These are phyloP conservation scores for Eptesicus fuscus DNA, from an alignment of 2,113 vertebrate species.

Conservation along the genomic window DNA sequence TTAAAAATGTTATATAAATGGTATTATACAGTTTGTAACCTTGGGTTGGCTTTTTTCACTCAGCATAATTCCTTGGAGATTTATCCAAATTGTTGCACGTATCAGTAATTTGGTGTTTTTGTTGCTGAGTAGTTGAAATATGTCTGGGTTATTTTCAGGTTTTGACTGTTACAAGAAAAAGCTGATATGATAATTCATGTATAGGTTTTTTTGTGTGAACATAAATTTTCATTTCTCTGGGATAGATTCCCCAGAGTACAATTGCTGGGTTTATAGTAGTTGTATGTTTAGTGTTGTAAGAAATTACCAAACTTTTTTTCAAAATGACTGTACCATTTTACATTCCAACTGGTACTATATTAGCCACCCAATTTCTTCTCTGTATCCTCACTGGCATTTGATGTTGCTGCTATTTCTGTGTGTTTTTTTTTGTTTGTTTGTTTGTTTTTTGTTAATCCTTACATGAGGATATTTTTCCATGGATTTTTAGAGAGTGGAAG, in stretches of 20 bases:
- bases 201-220: not conserved
- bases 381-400: not conserved
- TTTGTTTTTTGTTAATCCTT: too few relatives aligned
- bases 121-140: not conserved
- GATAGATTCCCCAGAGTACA: too few relatives aligned
- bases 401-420: not conserved
- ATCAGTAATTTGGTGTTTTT: not conserved
- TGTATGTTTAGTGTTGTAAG: too few relatives aligned
- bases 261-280: too few relatives aligned
- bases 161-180: not conserved
- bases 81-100: not conserved
- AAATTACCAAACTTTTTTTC: not conserved
- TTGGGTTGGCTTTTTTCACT: too few relatives aligned
- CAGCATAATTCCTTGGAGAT: not conserved
- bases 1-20: not conserved
- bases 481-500: too few relatives aligned
- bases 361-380: not conserved
- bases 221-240: not conserved
- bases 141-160: not conserved
- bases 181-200: not conserved
- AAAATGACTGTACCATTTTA: not conserved
- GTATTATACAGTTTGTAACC: too few relatives aligned
- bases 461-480: too few relatives aligned
- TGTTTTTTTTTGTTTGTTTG: too few relatives aligned
- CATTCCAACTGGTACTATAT: not conserved